Evolutionary conservation across 1,140 invertebrate genomes (phyloP), one percentile per base, ranked within the genome.

Genomic region (Leptestheria dahalacensis): DNA sequence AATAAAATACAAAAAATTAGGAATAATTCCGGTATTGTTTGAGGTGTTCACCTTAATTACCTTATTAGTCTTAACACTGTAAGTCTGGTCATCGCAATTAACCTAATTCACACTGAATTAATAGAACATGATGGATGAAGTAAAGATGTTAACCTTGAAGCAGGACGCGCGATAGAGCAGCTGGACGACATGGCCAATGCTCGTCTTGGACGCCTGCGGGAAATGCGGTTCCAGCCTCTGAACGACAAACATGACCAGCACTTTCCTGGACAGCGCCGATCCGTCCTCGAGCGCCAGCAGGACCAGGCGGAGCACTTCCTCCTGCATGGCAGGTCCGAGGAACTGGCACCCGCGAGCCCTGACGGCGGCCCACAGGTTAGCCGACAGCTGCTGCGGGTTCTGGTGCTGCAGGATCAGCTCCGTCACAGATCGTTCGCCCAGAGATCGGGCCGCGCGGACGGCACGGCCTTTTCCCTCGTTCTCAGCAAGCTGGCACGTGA

Each of bases 291-390:
- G 73, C 1, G 94, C 92, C 56, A 97, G 71, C 4, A 98, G 74
- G 18, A 98, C 93, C 52, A 99, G 74, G 71, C 92, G 91, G 1
- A 99, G 73, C 2, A 97, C 93, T 73, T 98, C 94, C 74, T 98
- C 94, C 76, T 98, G 94, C 93, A 98, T 97, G 3, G 90, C 91
- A 82, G 94, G 94, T n/a, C 96, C 96, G 15, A 99, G 80, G 74
- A 99, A 99, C 72, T 99, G 96, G 72, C 96, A 99, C 29, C 96
- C 95, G 57, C 95, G 78, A 2, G 91, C 89, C 60, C 96, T 73
- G 2, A 99, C 94, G 50, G 95, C 94, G 41, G 92, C 91, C 96
- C 96, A 99, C 18, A 99, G 75, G 74, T 93, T 92, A 6, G 89
- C 85, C 55, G 89, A 92, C 2, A 95, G 71, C 68, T 94, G 89